Percentiles rank a stretch among this genome's conserved stretches.
Conservation (phyloP, 2,113 vertebrate genomes). For the Origma solitaria region DNA sequence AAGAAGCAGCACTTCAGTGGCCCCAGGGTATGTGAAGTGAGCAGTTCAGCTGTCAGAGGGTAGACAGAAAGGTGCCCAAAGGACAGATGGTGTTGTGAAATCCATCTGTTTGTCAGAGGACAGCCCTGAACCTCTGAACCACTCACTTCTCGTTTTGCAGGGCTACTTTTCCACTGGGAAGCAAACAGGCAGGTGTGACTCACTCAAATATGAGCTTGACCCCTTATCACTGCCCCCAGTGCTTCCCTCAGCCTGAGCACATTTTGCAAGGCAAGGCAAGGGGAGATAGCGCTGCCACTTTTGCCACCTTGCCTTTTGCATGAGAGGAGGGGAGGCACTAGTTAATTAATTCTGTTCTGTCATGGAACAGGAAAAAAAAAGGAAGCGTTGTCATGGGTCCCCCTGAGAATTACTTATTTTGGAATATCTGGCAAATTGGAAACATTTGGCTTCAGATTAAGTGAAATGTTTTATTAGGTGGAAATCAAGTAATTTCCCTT, state of each 20-base stretch:
- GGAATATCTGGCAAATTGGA: not conserved
- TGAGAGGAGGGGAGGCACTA: not conserved
- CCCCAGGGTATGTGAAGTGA: not conserved
- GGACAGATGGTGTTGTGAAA: not conserved
- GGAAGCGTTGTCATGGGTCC: not conserved
- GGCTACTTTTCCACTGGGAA: not conserved
- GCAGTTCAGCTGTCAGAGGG: fast-evolving
- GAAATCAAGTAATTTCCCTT: slow-evolving; percentile 18
- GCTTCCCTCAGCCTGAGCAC: not conserved
- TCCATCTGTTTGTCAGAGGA: not conserved
- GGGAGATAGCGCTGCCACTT: fast-evolving
- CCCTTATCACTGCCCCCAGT: not conserved
- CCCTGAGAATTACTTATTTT: not conserved
- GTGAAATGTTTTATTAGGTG: not conserved
- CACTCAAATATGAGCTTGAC: not conserved
- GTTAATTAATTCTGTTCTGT: not conserved
- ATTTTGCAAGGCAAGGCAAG: not conserved
- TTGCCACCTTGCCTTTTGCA: not conserved
- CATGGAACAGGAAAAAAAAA: not conserved
- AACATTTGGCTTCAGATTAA: slow-evolving; percentile 18
- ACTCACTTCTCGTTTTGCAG: not conserved
- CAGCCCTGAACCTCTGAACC: not conserved
- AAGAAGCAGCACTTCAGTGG: not conserved
- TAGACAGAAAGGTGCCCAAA: not conserved
- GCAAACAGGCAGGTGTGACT: not conserved